Base-by-base conservation (phyloP, 2,113 vertebrate genomes). In the Platysternon megacephalum region DNA sequence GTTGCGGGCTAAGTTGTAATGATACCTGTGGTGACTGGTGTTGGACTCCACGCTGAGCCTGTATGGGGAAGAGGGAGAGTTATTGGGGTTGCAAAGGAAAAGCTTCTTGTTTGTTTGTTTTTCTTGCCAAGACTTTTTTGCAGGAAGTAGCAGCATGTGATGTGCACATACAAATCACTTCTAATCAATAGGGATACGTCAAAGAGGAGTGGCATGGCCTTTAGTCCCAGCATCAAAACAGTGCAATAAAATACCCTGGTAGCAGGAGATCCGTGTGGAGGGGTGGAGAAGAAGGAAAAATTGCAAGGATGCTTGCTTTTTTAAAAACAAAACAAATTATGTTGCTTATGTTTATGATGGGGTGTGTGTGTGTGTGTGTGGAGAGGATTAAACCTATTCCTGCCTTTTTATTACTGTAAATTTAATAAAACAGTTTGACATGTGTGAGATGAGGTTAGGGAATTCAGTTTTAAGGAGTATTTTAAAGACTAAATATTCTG, bases 401-500 rank as follows among this genome's bases (percentile, higher is more conserved):
- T 86, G 8, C 14, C 6, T 28, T 68, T 56, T n/a, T 39, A 29
- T 68, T 52, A 12, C 52, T 80, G 85, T 61, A 84, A 82, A 65
- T 87, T 28, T 35, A 3, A 9, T 49, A 48, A 79, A 74, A 65
- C 80, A 42, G 39, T 42, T 95, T 89, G 84, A 85, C 4, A 13
- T 53, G 4, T 0, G 0, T 74, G 0, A 0, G 8, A 14, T 87
- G 21, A 12, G 32, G 4, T 7, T 9, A 5, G 9, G 28, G 82
- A 74, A 32, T 89, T 24, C 84, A 84, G 12, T 84, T 80, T 87
- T 65, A 46, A 51, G 42, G 11, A n/a, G 39, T 79, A 8, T 19
- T 95, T 89, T 39, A 2, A 82, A 95, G 42, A 58, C 42, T 82
- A 48, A 65, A 32, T 94, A 7, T 76, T 68, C 8, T 52, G 12